Evolutionary conservation across 1,140 invertebrate genomes (phyloP).

Genomic region (Vanessa tameamea): DNA sequence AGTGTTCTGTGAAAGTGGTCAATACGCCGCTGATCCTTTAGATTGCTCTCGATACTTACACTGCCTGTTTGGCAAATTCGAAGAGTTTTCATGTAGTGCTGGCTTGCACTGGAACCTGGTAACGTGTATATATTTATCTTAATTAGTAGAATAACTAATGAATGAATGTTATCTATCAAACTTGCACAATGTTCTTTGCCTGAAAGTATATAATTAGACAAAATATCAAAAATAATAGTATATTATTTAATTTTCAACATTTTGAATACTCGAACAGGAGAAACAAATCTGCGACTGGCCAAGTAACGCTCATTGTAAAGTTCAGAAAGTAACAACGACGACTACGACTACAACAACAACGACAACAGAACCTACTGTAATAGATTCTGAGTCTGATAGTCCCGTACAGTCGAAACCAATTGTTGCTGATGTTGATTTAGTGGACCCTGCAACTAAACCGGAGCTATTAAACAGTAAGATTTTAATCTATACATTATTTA

Average conservation of each 20-base stretch:
- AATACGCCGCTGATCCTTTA: constrained; percentile 83
- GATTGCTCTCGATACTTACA: constrained; percentile 88
- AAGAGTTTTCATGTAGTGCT: constrained; percentile 86
- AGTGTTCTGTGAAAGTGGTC: constrained; percentile 84
- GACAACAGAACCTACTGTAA: constrained; percentile 36
- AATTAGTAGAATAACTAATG: not conserved
- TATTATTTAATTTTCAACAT: no score
- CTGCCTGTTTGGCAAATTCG: constrained; percentile 89
- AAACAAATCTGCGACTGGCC: constrained; percentile 90
- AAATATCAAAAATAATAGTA: no score
- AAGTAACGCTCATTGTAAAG: constrained; percentile 84
- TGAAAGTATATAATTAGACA: no score
- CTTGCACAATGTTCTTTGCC: no score
- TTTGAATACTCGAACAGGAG: constrained; percentile 49
- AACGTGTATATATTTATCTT: not conserved
- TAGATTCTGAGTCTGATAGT: not conserved
- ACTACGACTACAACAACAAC: constrained; percentile 42
- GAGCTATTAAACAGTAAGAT: constrained; percentile 46
- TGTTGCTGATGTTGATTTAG: constrained; percentile 18
- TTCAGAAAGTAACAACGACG: constrained; percentile 48
- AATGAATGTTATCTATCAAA: not conserved
- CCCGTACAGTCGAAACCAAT: not conserved
- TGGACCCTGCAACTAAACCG: constrained; percentile 44
- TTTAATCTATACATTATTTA: not conserved
- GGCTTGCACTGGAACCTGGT: constrained; percentile 90